phyloP scores from a whole-genome alignment of 2,797 vertebrate genomes.

The Vultur gryphus region DNA sequence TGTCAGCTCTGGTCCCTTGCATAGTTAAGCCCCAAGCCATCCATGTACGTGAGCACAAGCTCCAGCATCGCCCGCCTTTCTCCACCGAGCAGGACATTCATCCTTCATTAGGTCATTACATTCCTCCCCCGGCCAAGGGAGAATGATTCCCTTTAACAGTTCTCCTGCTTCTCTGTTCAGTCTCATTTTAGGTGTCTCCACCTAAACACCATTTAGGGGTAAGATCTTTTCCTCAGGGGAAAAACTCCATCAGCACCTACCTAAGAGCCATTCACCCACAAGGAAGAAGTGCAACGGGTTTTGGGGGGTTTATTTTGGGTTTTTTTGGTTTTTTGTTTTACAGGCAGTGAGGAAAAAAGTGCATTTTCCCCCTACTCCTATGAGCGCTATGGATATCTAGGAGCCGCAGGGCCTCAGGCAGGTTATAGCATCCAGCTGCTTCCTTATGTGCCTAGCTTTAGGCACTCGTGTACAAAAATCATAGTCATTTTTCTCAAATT shows the following conservation, averaged over 20 bases:
- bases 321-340: not conserved
- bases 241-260: not conserved
- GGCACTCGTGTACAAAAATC: fast-evolving
- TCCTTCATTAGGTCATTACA: not conserved
- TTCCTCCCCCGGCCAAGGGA: not conserved
- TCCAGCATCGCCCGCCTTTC: not conserved
- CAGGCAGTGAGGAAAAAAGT: not conserved
- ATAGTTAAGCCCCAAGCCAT: not conserved
- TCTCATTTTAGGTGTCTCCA: not conserved
- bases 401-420: not conserved
- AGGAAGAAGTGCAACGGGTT: not conserved
- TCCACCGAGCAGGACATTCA: not conserved
- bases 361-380: not conserved
- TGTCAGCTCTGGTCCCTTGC: not conserved
- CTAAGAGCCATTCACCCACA: not conserved
- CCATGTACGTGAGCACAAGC: fast-evolving
- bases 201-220: not conserved
- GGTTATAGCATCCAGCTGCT: not conserved
- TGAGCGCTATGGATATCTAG: not conserved
- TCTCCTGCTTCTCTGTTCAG: not conserved
- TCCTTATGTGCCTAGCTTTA: not conserved
- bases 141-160: not conserved
- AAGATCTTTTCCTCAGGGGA: not conserved
- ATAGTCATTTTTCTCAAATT: not conserved
- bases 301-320: not conserved